Percentiles rank a stretch among this genome's conserved stretches.
Conservation (phyloP, 2,113 vertebrate species). For the Brachirus orientalis region DNA sequence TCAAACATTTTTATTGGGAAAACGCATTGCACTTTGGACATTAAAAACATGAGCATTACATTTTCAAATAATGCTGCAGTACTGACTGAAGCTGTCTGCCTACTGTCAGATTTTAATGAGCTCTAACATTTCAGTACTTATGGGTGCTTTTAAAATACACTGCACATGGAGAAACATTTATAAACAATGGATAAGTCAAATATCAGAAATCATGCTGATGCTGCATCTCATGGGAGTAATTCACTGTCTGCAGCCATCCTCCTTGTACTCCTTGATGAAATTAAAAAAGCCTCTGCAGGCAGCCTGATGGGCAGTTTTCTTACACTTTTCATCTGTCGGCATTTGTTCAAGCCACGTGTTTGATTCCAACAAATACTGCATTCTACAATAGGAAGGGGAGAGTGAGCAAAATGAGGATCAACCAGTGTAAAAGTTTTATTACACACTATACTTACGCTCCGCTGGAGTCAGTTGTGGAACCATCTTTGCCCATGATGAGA, state of each 20-base stretch:
- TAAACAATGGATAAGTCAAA: background rate
- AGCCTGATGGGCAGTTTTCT: rapidly evolving
- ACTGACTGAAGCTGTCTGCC: background rate
- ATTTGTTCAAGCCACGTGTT: slow-evolving; percentile 78
- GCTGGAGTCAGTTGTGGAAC: slow-evolving; percentile 66
- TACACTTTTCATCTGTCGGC: slow-evolving; percentile 35
- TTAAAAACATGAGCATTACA: background rate
- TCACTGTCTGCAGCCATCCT: slow-evolving; percentile 73
- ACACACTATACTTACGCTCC: slow-evolving; percentile 65
- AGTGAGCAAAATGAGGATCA: background rate
- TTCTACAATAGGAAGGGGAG: slow-evolving; percentile 56
- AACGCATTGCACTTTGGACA: background rate
- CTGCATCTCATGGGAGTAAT: background rate
- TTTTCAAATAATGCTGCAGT: slow-evolving; percentile 1
- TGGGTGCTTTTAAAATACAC: background rate
- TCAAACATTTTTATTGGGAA: slow-evolving; percentile 1
- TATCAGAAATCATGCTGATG: background rate
- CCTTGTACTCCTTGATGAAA: slow-evolving; percentile 62
- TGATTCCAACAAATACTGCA: slow-evolving; percentile 79
- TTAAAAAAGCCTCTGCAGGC: slow-evolving; percentile 40
- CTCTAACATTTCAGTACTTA: background rate
- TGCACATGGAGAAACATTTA: background rate
- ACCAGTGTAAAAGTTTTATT: background rate
- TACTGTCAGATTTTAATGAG: background rate
- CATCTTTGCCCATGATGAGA: slow-evolving; percentile 83